These are phyloP conservation scores for Cosmorhoe ocellata DNA, from an alignment of 2,888 invertebrate genomes.

Conservation along the genomic window DNA sequence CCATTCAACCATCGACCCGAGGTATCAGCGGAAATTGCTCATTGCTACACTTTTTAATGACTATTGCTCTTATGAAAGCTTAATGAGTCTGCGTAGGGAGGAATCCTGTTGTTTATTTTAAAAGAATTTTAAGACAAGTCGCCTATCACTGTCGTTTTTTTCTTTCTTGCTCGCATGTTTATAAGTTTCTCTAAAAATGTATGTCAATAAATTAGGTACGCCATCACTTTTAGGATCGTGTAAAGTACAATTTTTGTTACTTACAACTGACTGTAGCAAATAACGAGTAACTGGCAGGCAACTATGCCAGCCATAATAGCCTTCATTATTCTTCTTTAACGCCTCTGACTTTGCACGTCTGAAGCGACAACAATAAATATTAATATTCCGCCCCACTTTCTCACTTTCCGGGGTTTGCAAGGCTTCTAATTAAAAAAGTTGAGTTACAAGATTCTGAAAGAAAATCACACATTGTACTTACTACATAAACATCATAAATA, in stretches of 20 bases:
- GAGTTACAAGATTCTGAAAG: not conserved
- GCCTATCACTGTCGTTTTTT: too few relatives aligned
- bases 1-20: constrained; percentile 40
- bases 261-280: not conserved
- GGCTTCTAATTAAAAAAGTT: constrained; percentile 18
- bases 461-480: not conserved
- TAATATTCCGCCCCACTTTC: constrained; percentile 41
- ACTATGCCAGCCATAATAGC: too few relatives aligned
- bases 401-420: constrained; percentile 31
- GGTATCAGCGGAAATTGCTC: constrained; percentile 66
- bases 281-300: constrained; percentile 12
- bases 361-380: constrained; percentile 39
- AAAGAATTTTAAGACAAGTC: not conserved
- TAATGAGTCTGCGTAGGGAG: constrained; percentile 62
- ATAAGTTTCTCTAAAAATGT: too few relatives aligned
- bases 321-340: constrained; percentile 33
- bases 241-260: too few relatives aligned
- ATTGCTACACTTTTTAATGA: constrained; percentile 73
- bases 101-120: constrained; percentile 24
- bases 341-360: constrained; percentile 34
- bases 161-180: too few relatives aligned
- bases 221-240: too few relatives aligned
- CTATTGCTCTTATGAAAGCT: constrained; percentile 70
- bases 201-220: too few relatives aligned
- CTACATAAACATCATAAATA: too few relatives aligned